These are phyloP conservation scores for Tupaia tana DNA, from an alignment of 2,113 vertebrate species.

Conservation along the genomic window DNA sequence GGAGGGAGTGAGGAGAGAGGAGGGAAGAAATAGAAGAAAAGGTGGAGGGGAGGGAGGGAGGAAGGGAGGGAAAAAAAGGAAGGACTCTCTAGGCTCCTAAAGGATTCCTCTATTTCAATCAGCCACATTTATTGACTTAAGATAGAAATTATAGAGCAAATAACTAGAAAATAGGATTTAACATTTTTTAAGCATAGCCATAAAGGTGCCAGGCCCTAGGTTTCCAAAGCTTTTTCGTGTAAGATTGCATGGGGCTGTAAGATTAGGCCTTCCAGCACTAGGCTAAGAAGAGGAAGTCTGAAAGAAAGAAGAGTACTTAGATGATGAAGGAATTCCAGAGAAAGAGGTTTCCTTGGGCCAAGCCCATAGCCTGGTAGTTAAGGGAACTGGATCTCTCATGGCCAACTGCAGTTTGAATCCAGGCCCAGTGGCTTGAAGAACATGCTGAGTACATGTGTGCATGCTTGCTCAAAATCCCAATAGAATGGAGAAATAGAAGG, in stretches of 20 bases:
- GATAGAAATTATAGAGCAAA: not conserved
- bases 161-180: slow-evolving; percentile 1
- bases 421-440: no score
- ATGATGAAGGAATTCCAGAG: not conserved
- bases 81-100: not conserved
- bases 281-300: not conserved
- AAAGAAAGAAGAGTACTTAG: not conserved
- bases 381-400: no score
- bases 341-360: not conserved
- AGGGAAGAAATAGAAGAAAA: not conserved
- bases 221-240: not conserved
- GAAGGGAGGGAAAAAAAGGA: not conserved
- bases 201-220: not conserved
- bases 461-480: no score
- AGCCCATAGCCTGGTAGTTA: no score
- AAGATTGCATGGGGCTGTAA: not conserved
- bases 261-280: not conserved
- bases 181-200: not conserved
- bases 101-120: not conserved
- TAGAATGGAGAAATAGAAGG: no score
- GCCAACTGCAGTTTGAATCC: no score
- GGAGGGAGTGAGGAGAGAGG: no score
- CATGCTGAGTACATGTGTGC: no score
- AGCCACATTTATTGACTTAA: not conserved
- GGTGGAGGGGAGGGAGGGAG: no score